Base-by-base conservation (phyloP, 1,140 invertebrate genomes). In the Lucilia sericata region DNA sequence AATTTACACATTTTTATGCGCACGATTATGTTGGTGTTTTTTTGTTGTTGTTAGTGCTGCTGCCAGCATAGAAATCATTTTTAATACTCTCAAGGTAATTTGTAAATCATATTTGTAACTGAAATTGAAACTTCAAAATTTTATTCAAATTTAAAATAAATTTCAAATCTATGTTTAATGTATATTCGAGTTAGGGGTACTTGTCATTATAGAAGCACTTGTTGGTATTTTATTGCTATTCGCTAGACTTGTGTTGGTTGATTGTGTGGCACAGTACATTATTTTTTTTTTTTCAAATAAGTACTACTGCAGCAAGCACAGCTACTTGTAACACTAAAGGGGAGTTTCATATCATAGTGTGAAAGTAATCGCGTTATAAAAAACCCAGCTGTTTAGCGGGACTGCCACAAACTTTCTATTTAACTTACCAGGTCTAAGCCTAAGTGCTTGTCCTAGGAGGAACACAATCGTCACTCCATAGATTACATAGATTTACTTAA, bases 51-150 rank as follows among this genome's bases (percentile, higher is more conserved):
- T 55, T 55, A 5, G 5, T 13, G 7, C 14, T 55, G 51, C 5
- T 5, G 4, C 4, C 12, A 55, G 17, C 51, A 55, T 55, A 55
- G 17, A 55, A 55, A 10, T 12, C 12, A 14, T 55, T 55, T 55
- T 55, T 12, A 13, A 55, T 13, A 55, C 51, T n/a, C 51, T 80
- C 76, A 80, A 80, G 76, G 76, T 80, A 80, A 80, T 80, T 80
- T 80, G 42, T 80, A 51, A 47, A 78, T n/a, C 75, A 78, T 60
- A 60, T 60, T n/a, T 60, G 55, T 60, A 60, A 60, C 5, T n/a
- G 55, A 60, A 60, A 70, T 25, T 70, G 19, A 21, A 70, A 70
- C 65, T 70, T 70, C 21, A 80, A 80, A 80, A 51, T 80, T 51
- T 30, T 42, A 47, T 78, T 42, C 75, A 42, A 42, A 42, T 60